Evolutionary conservation across 2,113 vertebrate species (phyloP).

Genomic region (Tympanuchus pallidicinctus): DNA sequence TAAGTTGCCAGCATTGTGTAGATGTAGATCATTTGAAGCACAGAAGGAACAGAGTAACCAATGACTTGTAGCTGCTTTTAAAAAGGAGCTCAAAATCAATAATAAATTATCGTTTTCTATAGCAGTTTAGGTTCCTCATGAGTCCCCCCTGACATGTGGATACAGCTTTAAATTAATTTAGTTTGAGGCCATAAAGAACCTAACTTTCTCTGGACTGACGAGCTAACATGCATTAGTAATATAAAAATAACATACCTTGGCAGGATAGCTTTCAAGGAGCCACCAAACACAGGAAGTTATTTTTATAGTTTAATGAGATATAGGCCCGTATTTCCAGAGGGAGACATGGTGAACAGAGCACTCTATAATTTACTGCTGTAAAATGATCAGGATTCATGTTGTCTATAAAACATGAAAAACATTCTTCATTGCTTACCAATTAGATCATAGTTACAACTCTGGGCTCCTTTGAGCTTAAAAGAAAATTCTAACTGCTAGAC

Average conservation of each 20-base stretch:
- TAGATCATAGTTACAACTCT: slow-evolving; percentile 82
- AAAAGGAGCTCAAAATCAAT: slow-evolving; percentile 77
- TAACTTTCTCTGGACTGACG: slow-evolving; percentile 54
- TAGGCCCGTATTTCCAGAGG: slow-evolving; percentile 68
- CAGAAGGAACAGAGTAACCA: slow-evolving; percentile 39
- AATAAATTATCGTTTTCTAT: slow-evolving; percentile 77
- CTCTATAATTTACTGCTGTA: slow-evolving; percentile 82
- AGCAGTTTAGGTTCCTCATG: slow-evolving; percentile 65
- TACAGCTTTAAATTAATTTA: slow-evolving; percentile 78
- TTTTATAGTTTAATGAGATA: slow-evolving; percentile 80
- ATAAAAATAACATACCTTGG: slow-evolving; percentile 78
- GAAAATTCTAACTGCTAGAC: slow-evolving; percentile 81
- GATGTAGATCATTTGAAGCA: slow-evolving; percentile 50
- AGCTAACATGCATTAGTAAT: slow-evolving; percentile 58
- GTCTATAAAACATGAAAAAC: slow-evolving; percentile 86
- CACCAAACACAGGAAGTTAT: slow-evolving; percentile 68
- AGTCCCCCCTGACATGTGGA: slow-evolving; percentile 71
- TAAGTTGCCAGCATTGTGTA: background rate
- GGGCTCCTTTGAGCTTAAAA: slow-evolving; percentile 80
- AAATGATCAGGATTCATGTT: slow-evolving; percentile 83
- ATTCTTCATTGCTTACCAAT: slow-evolving; percentile 84
- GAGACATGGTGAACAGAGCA: slow-evolving; percentile 67
- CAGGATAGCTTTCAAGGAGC: slow-evolving; percentile 62
- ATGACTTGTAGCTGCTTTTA: slow-evolving; percentile 73
- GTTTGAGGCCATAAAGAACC: slow-evolving; percentile 56